Base-by-base conservation (phyloP, 2,888 invertebrate species). In the Parnassius apollo region DNA sequence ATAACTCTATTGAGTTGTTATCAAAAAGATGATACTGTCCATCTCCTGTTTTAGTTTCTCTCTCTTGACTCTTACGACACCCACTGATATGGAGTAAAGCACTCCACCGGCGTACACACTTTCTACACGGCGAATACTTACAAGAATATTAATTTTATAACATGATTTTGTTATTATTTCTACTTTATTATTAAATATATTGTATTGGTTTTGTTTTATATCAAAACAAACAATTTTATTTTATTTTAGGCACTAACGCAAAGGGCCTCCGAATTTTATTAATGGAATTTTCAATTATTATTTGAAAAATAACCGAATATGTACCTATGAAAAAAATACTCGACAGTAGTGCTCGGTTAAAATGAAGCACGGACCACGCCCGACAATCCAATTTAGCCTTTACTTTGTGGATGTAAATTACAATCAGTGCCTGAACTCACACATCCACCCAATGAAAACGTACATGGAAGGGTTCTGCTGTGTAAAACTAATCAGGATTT, bases 371-470 rank as follows among this genome's bases (percentile, higher is more conserved):
- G 65, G 61, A 65, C 67, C 57, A 57, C 68, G 57, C 59, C 71
- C 71, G 70, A 75, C 78, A 78, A 81, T 82, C 80, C 81, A 82
- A 83, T 83, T 83, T 82, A 72, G 73, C 72, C 64, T 70, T 68
- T 69, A 74, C 75, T 76, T 76, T 76, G 75, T 74, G 72, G 70
- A 71, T 72, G 73, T 71, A 73, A 81, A 77, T 79, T 76, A 81
- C 79, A 77, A 79, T 76, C 80, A 74, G 67, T 68, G 67, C 65
- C 67, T 66, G 62, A 63, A 56, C 53, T 63, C 59, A 42, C 58
- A 51, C 54, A 35, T 55, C 59, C 50, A 61, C 59, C 45, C 59
- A 52, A 55, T 58, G 62, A 66, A 65, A 55, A 52, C 61, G 9
- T 50, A 46, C 45, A 42, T 9, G 13, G 49, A 13, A 9, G 12